Evolutionary conservation across 2,888 invertebrate genomes (phyloP), one percentile per base, ranked within the genome.

Genomic region (Nomada hirtipes): DNA sequence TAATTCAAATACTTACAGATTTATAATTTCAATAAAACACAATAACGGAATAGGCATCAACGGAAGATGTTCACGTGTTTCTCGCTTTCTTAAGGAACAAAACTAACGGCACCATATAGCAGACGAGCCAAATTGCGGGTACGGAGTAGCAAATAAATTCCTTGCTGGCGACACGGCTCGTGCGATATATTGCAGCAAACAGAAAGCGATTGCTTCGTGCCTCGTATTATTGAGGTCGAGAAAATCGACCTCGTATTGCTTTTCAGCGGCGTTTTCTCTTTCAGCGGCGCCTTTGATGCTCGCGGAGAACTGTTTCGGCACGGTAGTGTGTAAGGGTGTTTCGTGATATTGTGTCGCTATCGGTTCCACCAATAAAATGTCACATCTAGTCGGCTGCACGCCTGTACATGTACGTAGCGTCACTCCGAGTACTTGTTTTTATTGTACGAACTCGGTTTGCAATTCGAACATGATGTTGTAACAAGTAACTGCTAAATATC

Each of bases 181-280:
- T 20, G 50, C 50, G 59, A 71, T 60, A 81, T 72, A 64, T 73
- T 67, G 59, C 53, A 47, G 55, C 26, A 20, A 44, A 23, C 61
- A n/a, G 53, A 72, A 73, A 76, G 69, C 76, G 82, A 83, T 82
- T 83, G 76, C 65, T 74, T 70, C 73, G 65, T 59, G 82, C 52
- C 52, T 67, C 76, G 70, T 73, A 73, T 82, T 83, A 83, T 83
- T 57, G 82, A 70, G 82, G 82, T 71, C 73, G 83, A 74, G 82
- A 78, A 83, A 83, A 83, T 83, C 82, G 83, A 83, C 53, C 83
- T 68, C 57, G 71, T 69, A 75, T 82, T 82, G 82, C 78, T 64
- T 82, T 75, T 65, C 72, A 59, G 29, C 20, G 67, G 10, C 63
- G n/a, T 57, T 69, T 65, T 69, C 57, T 20, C 47, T 70, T 73